Base-by-base conservation (phyloP, 1,140 invertebrate species). In the Popillia japonica region DNA sequence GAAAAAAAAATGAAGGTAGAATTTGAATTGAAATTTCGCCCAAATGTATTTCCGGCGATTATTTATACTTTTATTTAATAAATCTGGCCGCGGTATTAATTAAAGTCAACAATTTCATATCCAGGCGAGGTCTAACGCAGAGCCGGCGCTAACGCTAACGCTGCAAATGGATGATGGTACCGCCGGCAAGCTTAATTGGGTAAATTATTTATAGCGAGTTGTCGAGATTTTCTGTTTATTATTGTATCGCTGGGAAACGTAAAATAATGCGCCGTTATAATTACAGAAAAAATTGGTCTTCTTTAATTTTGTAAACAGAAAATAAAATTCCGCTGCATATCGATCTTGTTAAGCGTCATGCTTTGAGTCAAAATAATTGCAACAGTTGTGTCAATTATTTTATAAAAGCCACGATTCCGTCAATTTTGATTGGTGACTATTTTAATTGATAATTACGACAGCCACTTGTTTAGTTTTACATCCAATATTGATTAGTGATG, bases 101-200 rank as follows among this genome's bases (percentile, higher is more conserved):
- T 55, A 55, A 55, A 55, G 48, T 55, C 48, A 55, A 55, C 48
- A 55, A 55, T 55, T 55, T 55, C 48, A 55, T 55, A 55, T 17
- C 11, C 48, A n/a, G 27, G 14, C 48, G 48, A 55, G 48, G 14
- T 17, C 11, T 55, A 34, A 34, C 27, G 48, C 10, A n/a, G 14
- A 17, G 48, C 14, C 4, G 2, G 17, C 6, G 17, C 48, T 55
- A 55, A 14, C 48, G 11, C 11, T 34, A 34, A 34, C 48, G 48
- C 14, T n/a, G 10, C 14, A 55, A 55, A 55, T 55, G 48, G 14
- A 55, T 55, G 14, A 17, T 17, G 17, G 48, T n/a, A n/a, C 11
- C 27, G 2, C 27, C 17, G 48, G 48, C 11, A 34, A 55, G 11
- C 17, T 55, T 55, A 55, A 55, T 55, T 55, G 48, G 48, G 17